Base-by-base conservation (phyloP, 1,140 invertebrate genomes). In the Steinernema feltiae region DNA sequence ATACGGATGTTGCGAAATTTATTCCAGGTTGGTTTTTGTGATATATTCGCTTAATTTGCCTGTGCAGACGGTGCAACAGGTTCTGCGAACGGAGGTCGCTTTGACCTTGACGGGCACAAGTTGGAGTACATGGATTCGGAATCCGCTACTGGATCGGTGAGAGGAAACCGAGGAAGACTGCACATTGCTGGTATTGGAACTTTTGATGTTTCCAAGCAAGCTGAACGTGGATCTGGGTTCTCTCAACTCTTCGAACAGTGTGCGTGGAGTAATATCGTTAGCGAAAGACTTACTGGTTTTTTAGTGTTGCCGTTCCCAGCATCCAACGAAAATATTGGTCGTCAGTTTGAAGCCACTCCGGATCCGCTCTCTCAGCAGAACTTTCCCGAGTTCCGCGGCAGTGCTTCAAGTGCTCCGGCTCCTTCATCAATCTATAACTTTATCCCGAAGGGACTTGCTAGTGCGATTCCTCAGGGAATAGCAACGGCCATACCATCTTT, bases 1-100 rank as follows among this genome's bases (percentile, higher is more conserved):
- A 32, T 15, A 71, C 74, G 1, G 69, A 70, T 71, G 48, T 75
- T 1, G 69, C 74, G 17, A 75, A 75, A 71, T 75, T 71, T 71
- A 75, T 75, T 41, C 74, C 74, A 72, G 30, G 74, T 70, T 29
- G 32, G 63, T 71, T 21, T 18, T n/a, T 32, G n/a, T 63, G 7
- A 15, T 63, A 3, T 63, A 27, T 27, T n/a, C 24, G 7, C 24
- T 63, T 63, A 17, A 63, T n/a, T n/a, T 63, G 3, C 12, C 15
- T 17, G 7, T 63, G 3, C 53, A 63, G 53, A 15, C 2, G 53
- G 53, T 17, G 53, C 53, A 3, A 17, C 15, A 15, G 53, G 53
- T n/a, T 15, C 53, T 3, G 53, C 53, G 2, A 63, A 63, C 24
- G 53, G 53, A n/a, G 53, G 53, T 15, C 7, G 53, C 7, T 63